Percentiles rank a stretch among this genome's conserved stretches.
These are phyloP conservation scores for Indicator indicator DNA, from an alignment of 2,113 vertebrate genomes.

Conservation along the genomic window DNA sequence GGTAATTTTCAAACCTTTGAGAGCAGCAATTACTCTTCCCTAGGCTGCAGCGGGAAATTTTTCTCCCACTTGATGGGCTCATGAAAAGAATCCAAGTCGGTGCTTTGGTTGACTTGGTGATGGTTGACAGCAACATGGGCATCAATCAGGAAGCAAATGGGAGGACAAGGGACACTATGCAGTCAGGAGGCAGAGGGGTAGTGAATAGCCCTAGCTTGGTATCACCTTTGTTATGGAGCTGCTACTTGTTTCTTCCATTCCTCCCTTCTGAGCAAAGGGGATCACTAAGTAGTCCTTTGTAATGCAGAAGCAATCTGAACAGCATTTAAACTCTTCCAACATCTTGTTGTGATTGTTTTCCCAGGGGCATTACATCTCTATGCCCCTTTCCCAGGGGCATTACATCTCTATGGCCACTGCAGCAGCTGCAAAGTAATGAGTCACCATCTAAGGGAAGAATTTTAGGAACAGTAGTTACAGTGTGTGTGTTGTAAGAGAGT, in stretches of 20 bases:
- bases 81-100: not conserved
- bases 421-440: constrained; percentile 43
- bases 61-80: not conserved
- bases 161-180: not conserved
- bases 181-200: rapidly evolving
- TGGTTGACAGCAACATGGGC: not conserved
- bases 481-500: not conserved
- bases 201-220: not conserved
- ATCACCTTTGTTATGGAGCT: not conserved
- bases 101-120: not conserved
- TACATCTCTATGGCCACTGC: not conserved
- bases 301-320: not conserved
- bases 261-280: not conserved
- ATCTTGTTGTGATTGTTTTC: not conserved
- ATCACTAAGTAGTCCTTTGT: not conserved
- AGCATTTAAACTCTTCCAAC: not conserved
- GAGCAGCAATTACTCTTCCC: not conserved
- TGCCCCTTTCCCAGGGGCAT: not conserved
- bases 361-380: not conserved
- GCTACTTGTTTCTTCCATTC: not conserved
- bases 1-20: not conserved
- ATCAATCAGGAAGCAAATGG: not conserved
- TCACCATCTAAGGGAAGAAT: not conserved
- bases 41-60: not conserved
- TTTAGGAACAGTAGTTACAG: not conserved